Conservation (phyloP, 2,888 invertebrate genomes). For the Disparrhopalites patrizii region DNA sequence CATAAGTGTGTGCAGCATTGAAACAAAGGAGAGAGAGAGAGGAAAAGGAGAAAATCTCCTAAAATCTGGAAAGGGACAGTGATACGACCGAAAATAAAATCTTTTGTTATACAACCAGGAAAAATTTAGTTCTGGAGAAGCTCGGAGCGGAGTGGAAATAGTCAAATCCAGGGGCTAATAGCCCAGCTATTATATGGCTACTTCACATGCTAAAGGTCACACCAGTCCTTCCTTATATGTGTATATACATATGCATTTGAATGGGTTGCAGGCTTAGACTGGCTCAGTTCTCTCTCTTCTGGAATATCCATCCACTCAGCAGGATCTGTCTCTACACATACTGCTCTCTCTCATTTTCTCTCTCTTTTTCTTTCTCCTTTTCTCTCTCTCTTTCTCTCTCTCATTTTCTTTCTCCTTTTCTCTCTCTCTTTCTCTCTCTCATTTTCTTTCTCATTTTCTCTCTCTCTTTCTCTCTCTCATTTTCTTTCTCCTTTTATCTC, state of each 20-base stretch:
- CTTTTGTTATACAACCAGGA: no score
- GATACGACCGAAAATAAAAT: no score
- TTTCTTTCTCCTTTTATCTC: not conserved
- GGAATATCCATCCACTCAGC: no score
- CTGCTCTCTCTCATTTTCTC: no score
- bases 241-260: not conserved
- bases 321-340: constrained; percentile 16
- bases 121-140: no score
- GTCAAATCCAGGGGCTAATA: constrained; percentile 26
- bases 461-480: not conserved
- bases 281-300: not conserved
- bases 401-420: not conserved
- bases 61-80: not conserved
- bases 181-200: no score
- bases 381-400: constrained; percentile 16
- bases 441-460: not conserved
- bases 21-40: not conserved
- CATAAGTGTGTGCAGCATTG: no score
- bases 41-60: not conserved
- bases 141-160: not conserved
- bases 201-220: no score
- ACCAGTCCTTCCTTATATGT: constrained; percentile 9
- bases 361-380: no score
- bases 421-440: not conserved
- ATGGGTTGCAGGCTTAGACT: not conserved